These are phyloP conservation scores for Mus pahari DNA, from an alignment of 2,113 vertebrate species.

Conservation along the genomic window DNA sequence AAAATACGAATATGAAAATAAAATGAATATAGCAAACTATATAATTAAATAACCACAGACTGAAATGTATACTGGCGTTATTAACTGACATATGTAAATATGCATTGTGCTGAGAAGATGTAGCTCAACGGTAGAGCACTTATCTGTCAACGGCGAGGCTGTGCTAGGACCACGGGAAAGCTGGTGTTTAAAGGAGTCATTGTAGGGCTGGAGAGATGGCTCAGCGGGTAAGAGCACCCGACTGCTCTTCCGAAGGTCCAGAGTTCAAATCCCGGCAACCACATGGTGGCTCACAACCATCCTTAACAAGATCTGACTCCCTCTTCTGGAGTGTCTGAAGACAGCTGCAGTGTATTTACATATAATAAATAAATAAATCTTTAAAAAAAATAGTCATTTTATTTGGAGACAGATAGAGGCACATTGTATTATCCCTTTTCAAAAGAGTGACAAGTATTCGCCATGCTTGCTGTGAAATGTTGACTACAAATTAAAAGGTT, in stretches of 20 bases:
- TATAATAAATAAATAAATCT: too few relatives aligned
- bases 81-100: not conserved
- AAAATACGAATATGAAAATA: not conserved
- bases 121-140: not conserved
- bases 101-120: not conserved
- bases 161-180: not conserved
- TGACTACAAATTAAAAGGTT: not conserved
- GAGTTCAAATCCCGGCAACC: too few relatives aligned
- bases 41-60: not conserved
- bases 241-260: too few relatives aligned
- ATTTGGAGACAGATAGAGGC: not conserved
- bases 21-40: not conserved
- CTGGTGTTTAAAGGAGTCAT: not conserved
- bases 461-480: not conserved
- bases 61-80: not conserved
- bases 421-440: not conserved
- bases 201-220: too few relatives aligned
- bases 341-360: too few relatives aligned
- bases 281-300: too few relatives aligned
- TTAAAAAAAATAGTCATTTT: not conserved
- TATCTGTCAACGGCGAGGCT: not conserved
- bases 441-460: not conserved
- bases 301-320: too few relatives aligned
- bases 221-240: too few relatives aligned
- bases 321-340: too few relatives aligned